These are phyloP conservation scores for Nanger granti DNA, from an alignment of 2,113 vertebrate species.

Conservation along the genomic window DNA sequence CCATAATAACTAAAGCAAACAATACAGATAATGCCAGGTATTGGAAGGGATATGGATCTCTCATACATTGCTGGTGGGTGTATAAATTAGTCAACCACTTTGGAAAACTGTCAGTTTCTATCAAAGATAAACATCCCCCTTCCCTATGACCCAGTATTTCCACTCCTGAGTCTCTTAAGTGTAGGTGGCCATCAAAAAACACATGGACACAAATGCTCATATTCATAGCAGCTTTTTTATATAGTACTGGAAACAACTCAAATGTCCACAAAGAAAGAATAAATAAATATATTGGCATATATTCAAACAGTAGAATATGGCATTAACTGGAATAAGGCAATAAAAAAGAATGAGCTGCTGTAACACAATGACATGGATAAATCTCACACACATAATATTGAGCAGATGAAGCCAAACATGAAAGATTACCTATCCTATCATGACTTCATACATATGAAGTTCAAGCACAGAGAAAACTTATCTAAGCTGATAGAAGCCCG, in stretches of 20 bases:
- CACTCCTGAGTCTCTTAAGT: background rate
- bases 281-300: background rate
- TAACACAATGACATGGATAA: background rate
- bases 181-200: background rate
- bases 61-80: background rate
- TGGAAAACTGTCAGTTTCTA: background rate
- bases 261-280: background rate
- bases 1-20: background rate
- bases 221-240: background rate
- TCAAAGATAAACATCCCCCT: background rate
- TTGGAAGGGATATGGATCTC: background rate
- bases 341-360: background rate
- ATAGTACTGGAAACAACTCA: background rate
- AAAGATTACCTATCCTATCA: background rate
- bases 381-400: background rate
- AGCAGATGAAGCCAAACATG: background rate
- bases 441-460: background rate
- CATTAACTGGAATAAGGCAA: background rate
- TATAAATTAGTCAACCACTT: background rate
- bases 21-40: background rate
- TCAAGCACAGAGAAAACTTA: conserved; percentile 1
- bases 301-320: background rate
- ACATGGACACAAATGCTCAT: background rate
- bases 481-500: background rate
- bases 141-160: background rate